Base-by-base conservation (phyloP, 2,797 vertebrate species). In the Coilia nasus region DNA sequence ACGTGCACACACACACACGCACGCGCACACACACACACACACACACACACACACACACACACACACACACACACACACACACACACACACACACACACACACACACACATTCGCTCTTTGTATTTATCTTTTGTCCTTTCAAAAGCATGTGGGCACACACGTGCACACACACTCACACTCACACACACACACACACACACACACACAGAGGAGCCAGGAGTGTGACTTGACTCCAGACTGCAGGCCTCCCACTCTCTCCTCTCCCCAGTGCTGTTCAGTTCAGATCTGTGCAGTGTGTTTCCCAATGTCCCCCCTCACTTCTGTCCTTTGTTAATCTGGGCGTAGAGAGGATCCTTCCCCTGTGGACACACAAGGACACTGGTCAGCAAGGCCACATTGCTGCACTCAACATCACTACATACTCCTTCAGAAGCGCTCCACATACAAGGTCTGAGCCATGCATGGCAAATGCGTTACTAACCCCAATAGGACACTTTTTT, bases 301-400 rank as follows among this genome's bases (percentile, higher is more conserved):
- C 94, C 93, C 92, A 89, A 90, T 92, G 91, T 88, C 90, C 94
- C 92, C 97, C 90, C 87, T 92, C 92, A 97, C 96, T 97, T 98
- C 97, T 97, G 98, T 95, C 96, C 97, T 96, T 97, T 98, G 96
- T 95, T 97, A 96, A 99, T 98, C 96, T 97, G 95, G 93, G 97
- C 97, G 88, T 98, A 98, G 93, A 99, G 97, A 95, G 97, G 97
- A 94, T 98, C 97, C 90, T 95, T 96, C 94, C 96, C 96, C 97
- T 98, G 78, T 67, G 92, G 86, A 91, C 56, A 92, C 82, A 90
- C 6, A 84, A 78, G 44, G 6, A 17, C 3, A 0, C 6, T 23
- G 71, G 44, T 81, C 54, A 62, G 71, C 5, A 41, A 1, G 12
- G 64, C 64, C 11, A 71, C 28, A 71, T 6, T 14, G 21, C 31